Conservation (phyloP, 2,797 vertebrate species). For the Phaenicophaeus curvirostris region DNA sequence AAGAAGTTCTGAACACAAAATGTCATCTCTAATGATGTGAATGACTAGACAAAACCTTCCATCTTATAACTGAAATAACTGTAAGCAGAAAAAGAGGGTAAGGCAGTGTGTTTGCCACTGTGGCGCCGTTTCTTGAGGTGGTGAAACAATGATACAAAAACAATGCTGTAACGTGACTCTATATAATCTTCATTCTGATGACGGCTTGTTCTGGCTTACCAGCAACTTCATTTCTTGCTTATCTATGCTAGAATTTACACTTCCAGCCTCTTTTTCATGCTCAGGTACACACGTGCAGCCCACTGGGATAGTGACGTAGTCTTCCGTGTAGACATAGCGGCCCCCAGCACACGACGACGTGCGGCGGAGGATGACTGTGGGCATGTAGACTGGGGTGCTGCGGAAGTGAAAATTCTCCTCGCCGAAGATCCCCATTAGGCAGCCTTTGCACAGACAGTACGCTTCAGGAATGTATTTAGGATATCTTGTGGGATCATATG, state of each 20-base stretch:
- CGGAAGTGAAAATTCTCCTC: constrained; percentile 86
- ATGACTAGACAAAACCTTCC: not conserved
- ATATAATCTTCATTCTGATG: constrained; percentile 47
- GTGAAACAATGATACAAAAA: not conserved
- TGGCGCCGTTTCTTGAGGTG: not conserved
- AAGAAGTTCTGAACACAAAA: not conserved
- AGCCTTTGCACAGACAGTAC: constrained; percentile 92
- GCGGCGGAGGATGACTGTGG: constrained; percentile 87
- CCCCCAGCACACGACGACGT: constrained; percentile 83
- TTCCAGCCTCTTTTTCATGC: constrained; percentile 62
- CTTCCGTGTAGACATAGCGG: constrained; percentile 86
- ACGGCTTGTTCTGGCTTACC: constrained; percentile 64
- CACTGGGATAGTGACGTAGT: constrained; percentile 88
- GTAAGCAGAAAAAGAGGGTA: not conserved
- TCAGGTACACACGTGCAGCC: constrained; percentile 92
- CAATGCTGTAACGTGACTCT: not conserved
- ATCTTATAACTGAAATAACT: not conserved
- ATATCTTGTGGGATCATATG: constrained; percentile 85
- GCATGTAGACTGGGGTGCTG: constrained; percentile 88
- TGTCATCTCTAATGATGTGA: not conserved
- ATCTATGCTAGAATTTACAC: constrained; percentile 76
- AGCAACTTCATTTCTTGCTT: constrained; percentile 73
- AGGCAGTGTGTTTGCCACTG: not conserved
- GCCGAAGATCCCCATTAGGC: constrained; percentile 81
- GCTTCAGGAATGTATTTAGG: constrained; percentile 93